Base-by-base conservation (phyloP, 2,888 invertebrate species). In the Anthophora plumipes region DNA sequence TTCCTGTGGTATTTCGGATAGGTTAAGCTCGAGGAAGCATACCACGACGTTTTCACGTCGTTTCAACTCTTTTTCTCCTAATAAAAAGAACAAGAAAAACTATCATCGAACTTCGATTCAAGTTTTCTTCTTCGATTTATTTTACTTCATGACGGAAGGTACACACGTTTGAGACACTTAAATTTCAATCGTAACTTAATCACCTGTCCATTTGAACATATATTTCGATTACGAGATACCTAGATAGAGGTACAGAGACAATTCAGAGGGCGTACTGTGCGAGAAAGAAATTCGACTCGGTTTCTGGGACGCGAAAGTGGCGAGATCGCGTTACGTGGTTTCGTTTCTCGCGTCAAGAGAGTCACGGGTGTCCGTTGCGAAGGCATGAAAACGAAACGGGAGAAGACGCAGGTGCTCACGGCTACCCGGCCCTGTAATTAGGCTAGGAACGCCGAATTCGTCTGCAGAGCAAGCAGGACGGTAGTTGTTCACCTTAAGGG, bases 371-470 rank as follows among this genome's bases (percentile, higher is more conserved):
- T 78, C 71, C 74, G 81, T 83, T 85, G 68, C 80, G 69, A 9
- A 71, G 80, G 84, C 76, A 84, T 83, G 86, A 87, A 87, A 87
- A 86, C 85, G 89, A 89, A 87, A 87, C 80, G 64, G 76, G 87
- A 85, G 86, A 89, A 82, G 84, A 78, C 78, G 89, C 90, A 88
- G 87, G 88, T 89, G 89, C 81, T 82, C 84, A 70, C 66, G 84
- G 82, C 82, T 77, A 64, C 77, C 48, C 82, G 71, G 89, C 90
- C 89, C 89, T 90, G 89, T 90, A 90, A 90, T 90, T 90, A 90
- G 86, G 90, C 90, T 89, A 89, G 86, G 88, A 77, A 89, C 78
- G 89, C 89, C 89, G 89, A 90, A 89, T 89, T 77, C 83, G 78
- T 87, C 80, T 82, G 84, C 70, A 57, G 72, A 68, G 46, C 59